These are phyloP conservation scores for Apogon talboti DNA, from an alignment of 2,797 vertebrate species.

Conservation along the genomic window DNA sequence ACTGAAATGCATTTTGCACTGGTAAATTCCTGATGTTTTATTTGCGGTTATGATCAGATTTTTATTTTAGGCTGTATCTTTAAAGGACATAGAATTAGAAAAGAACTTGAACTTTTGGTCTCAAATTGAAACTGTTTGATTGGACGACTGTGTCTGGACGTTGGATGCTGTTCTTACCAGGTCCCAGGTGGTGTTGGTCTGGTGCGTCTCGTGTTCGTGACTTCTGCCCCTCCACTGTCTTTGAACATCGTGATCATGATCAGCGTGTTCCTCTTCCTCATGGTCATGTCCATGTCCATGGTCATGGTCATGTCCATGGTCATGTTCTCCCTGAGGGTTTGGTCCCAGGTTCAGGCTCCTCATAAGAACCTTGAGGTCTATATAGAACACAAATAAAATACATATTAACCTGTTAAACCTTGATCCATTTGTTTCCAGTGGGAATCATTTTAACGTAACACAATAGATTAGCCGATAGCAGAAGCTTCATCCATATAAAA, in stretches of 20 bases:
- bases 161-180: constrained; percentile 57
- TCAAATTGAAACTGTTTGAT: neutral
- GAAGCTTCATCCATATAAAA: too few relatives aligned
- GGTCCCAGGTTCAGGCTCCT: constrained; percentile 51
- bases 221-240: constrained; percentile 29
- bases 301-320: neutral
- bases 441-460: too few relatives aligned
- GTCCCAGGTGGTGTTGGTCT: constrained; percentile 74
- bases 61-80: too few relatives aligned
- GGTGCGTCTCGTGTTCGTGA: constrained; percentile 13
- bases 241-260: constrained; percentile 14
- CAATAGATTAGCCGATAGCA: too few relatives aligned
- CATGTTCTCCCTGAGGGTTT: neutral
- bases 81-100: too few relatives aligned
- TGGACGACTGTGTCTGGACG: neutral
- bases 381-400: constrained; percentile 7
- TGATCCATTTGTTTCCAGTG: too few relatives aligned
- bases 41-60: too few relatives aligned
- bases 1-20: too few relatives aligned
- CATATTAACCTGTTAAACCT: neutral
- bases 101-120: too few relatives aligned
- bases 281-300: neutral
- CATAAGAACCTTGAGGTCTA: constrained; percentile 75
- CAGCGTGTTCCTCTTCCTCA: constrained; percentile 1
- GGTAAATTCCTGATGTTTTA: too few relatives aligned